Evolutionary conservation across 2,888 invertebrate species (phyloP).

Genomic region (Drosophila hamatofila): DNA sequence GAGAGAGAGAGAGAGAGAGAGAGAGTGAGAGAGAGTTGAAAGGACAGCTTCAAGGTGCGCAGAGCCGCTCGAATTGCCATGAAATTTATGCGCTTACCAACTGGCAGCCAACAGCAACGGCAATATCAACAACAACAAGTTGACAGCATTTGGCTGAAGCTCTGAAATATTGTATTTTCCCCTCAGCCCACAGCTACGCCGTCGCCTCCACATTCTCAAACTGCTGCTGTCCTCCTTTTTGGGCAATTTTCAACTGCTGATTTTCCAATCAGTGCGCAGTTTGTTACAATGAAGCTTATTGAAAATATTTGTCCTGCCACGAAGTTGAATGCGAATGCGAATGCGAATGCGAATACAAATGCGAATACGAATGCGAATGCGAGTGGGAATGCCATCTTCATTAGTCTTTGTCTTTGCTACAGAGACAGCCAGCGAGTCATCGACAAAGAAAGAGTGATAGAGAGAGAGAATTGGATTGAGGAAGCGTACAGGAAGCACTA

Average conservation of each 20-base stretch:
- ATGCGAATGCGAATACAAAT: slow-evolving; percentile 31
- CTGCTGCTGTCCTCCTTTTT: slow-evolving; percentile 22
- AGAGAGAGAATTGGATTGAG: neutral
- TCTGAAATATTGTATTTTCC: slow-evolving; percentile 67
- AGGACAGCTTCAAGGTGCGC: slow-evolving; percentile 61
- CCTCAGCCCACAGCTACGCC: slow-evolving; percentile 2
- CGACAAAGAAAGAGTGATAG: neutral
- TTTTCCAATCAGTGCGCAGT: slow-evolving; percentile 77
- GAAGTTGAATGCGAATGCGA: slow-evolving; percentile 39
- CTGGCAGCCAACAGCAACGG: slow-evolving; percentile 48
- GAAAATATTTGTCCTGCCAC: slow-evolving; percentile 71
- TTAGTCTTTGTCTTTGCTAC: slow-evolving; percentile 67
- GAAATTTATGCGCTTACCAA: slow-evolving; percentile 74
- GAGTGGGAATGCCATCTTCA: slow-evolving; percentile 63
- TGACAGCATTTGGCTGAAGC: slow-evolving; percentile 62
- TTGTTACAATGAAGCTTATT: slow-evolving; percentile 72
- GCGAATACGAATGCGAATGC: slow-evolving; percentile 28
- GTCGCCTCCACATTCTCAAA: neutral
- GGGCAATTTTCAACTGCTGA: slow-evolving; percentile 71
- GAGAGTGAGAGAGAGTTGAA: neutral
- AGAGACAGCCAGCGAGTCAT: neutral
- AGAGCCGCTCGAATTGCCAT: slow-evolving; percentile 61
- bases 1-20: neutral
- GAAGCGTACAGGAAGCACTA: neutral
- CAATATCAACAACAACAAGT: slow-evolving; percentile 57